Base-by-base conservation (phyloP, 2,797 vertebrate genomes). In the Chloroceryle inda region DNA sequence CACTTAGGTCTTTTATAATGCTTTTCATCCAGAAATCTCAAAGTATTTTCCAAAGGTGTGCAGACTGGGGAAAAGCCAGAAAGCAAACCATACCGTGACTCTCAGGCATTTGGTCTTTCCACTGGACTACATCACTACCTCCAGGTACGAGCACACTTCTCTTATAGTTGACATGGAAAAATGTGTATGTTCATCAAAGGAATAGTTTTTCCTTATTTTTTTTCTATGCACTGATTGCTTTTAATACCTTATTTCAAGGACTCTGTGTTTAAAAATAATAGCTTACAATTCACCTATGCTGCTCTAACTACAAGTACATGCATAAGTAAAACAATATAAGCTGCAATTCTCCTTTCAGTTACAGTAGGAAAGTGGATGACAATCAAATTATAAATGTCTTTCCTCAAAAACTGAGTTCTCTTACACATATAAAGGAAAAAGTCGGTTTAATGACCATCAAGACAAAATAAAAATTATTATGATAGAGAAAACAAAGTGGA, bases 401-500 rank as follows among this genome's bases (percentile, higher is more conserved):
- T 77, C 83, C 38, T 88, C 63, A 67, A 81, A 76, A 85, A 31
- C 42, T 68, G 50, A 50, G 49, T 73, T 62, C 33, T 50, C 35
- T 81, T 90, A 47, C 33, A 40, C 4, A 8, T 76, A 66, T 35
- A 63, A 66, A 69, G 61, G 52, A 94, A 92, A 75, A 93, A 79
- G 88, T 13, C 89, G 35, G 37, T 66, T 95, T 72, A 61, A 50
- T 8, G 5, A 73, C 72, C n/a, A 72, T 69, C 71, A 83, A 94
- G 66, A 59, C 21, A 62, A 85, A 96, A 92, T 87, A 85, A 91
- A 91, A 94, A 94, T 24, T 67, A 31, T 22, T 11, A 83, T 68
- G 77, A 80, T 5, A 63, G 63, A 92, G 29, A 40, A 97, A 94
- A 89, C 44, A 80, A 95, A 85, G 47, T 92, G 37, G 97, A 97